phyloP scores from a whole-genome alignment of 2,113 vertebrate genomes.

The Pseudorasbora parva region DNA sequence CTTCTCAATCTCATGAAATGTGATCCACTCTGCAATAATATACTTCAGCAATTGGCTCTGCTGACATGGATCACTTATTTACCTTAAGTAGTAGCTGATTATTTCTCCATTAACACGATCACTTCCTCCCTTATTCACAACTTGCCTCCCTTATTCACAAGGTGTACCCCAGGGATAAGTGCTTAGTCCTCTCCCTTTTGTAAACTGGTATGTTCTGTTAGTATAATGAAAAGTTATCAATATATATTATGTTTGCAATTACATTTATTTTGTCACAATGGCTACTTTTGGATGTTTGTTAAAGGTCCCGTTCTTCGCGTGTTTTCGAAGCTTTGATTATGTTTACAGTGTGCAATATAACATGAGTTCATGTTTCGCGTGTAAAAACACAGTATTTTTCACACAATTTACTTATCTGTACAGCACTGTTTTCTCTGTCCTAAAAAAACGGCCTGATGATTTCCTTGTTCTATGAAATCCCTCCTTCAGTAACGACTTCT shows the following conservation, averaged over 20 bases:
- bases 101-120: neutral
- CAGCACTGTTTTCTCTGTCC: too few species aligned
- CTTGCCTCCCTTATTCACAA: neutral
- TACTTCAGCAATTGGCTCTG: neutral
- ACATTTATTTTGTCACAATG: neutral
- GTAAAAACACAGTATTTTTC: too few species aligned
- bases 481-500: too few species aligned
- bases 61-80: neutral
- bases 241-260: neutral
- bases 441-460: too few species aligned
- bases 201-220: neutral
- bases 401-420: too few species aligned
- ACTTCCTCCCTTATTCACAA: neutral
- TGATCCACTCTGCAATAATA: neutral
- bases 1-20: neutral
- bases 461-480: too few species aligned
- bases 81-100: neutral
- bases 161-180: neutral
- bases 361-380: too few species aligned
- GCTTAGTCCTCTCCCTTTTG: neutral
- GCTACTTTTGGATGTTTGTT: neutral
- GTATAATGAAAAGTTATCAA: neutral
- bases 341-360: too few species aligned
- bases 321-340: too few species aligned
- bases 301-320: too few species aligned